These are phyloP conservation scores for Ptycholaimellus sp. DNA, from an alignment of 2,888 invertebrate genomes.

Conservation along the genomic window DNA sequence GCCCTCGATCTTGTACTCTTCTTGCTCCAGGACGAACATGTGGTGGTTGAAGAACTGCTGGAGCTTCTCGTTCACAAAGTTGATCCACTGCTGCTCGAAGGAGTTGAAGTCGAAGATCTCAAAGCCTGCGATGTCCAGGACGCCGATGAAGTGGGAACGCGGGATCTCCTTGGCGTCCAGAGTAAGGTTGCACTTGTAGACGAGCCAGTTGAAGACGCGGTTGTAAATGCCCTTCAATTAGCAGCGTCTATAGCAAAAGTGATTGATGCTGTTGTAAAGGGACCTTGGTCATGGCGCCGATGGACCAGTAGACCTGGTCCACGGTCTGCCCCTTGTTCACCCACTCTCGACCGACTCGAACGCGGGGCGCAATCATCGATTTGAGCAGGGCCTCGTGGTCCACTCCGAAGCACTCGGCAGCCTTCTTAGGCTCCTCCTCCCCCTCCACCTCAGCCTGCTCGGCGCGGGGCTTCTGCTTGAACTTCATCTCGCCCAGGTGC, in stretches of 20 bases:
- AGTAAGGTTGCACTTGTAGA: conserved; percentile 98
- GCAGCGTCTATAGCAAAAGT: too few species aligned
- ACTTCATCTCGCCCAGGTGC: conserved; percentile 99
- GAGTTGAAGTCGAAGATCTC: conserved; percentile 99
- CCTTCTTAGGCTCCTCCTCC: conserved; percentile 19
- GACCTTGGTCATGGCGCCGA: conserved; percentile 30
- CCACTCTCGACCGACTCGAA: conserved; percentile 28
- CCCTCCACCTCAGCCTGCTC: conserved; percentile 68
- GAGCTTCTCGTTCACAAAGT: conserved; percentile 44
- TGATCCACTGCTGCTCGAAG: conserved; percentile 92
- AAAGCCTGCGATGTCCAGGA: conserved; percentile 99
- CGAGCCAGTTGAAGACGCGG: conserved; percentile 48
- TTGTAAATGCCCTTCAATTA: conserved; percentile 31
- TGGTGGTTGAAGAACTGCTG: conserved; percentile 54
- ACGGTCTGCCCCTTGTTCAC: conserved; percentile 33
- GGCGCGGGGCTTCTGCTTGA: conserved; percentile 99
- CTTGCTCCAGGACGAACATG: conserved; percentile 69
- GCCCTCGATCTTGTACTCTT: conserved; percentile 77
- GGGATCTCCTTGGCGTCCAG: conserved; percentile 28
- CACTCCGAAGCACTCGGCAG: conserved; percentile 16
- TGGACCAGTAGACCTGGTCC: conserved; percentile 36
- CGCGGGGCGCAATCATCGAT: conserved; percentile 19
- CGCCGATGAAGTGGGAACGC: conserved; percentile 56
- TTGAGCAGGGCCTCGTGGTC: conserved; percentile 15
- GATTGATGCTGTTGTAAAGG: too few species aligned